phyloP scores from a whole-genome alignment of 2,113 vertebrate genomes.

The Channa maculata region DNA sequence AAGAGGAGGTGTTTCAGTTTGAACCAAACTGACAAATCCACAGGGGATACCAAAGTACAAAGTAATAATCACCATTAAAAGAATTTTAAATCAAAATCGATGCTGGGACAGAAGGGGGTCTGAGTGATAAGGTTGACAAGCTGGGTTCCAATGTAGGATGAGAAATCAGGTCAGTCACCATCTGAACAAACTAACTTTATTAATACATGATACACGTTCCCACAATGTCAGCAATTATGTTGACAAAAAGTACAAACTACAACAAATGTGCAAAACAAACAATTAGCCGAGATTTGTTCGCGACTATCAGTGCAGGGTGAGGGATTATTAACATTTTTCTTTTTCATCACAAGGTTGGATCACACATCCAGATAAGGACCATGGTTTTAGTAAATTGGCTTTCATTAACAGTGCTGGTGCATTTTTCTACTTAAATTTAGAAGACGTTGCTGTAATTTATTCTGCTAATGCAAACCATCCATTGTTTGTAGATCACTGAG shows the following conservation, averaged over 20 bases:
- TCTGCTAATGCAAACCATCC: conserved; percentile 49
- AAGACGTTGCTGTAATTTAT: conserved; percentile 31
- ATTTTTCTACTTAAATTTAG: conserved; percentile 2
- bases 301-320: neutral
- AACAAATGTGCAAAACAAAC: conserved; percentile 9
- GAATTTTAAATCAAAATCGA: conserved; percentile 31
- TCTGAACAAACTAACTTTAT: conserved; percentile 35
- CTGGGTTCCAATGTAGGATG: conserved; percentile 51
- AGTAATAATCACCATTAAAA: conserved; percentile 26
- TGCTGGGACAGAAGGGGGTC: conserved; percentile 11
- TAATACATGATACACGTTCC: conserved; percentile 10
- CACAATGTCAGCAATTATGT: neutral
- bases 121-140: conserved; percentile 60
- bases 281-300: conserved; percentile 31
- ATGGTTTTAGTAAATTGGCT: neutral
- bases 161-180: conserved; percentile 59
- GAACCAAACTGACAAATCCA: conserved; percentile 7
- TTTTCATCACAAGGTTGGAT: conserved; percentile 8
- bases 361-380: conserved; percentile 17
- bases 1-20: conserved; percentile 16
- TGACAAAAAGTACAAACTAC: neutral
- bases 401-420: conserved; percentile 1
- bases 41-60: conserved; percentile 23
- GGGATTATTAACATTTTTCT: conserved; percentile 14
- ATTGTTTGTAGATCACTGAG: conserved; percentile 46